Base-by-base conservation (phyloP, 2,888 invertebrate genomes). In the Cyrtodaria siliqua region DNA sequence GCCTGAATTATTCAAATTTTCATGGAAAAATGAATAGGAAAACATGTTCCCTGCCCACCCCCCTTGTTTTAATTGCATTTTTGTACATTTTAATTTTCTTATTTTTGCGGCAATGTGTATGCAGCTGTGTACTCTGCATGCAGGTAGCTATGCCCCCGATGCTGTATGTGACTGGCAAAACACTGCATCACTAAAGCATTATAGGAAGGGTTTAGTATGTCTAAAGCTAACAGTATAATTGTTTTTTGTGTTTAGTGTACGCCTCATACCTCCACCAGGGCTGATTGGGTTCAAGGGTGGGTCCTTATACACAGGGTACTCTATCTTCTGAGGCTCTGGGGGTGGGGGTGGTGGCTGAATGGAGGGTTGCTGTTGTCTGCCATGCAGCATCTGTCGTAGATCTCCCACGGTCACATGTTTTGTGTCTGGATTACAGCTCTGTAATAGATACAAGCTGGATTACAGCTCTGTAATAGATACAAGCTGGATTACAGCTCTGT, bases 371-470 rank as follows among this genome's bases (percentile, higher is more conserved):
- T 71, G 69, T 20, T 70, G 70, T 18, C 53, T 38, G 14, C 53
- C 72, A 26, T 68, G 74, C 64, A 92, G 72, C 55, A 91, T 76
- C 27, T 86, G 79, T 12, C 90, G 83, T n/a, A 93, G 75, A 69
- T 93, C 92, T n/a, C 86, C 88, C n/a, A 92, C 84, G 0, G 91
- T 91, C 42, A 92, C 83, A 63, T 85, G 74, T 38, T 80, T 79
- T 24, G 79, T 79, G 29, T 83, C 83, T 26, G 87, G 86, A 66
- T 85, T 86, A 56, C 86, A 85, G 44, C 67, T 79, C 86, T 87
- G 66, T 24, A 76, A 74, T 2, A 33, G 1, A 33, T 33, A 33
- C n/a, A n/a, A n/a, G n/a, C n/a, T n/a, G n/a, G n/a, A n/a, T n/a
- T n/a, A n/a, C n/a, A n/a, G n/a, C n/a, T n/a, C n/a, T n/a, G n/a